Conservation (phyloP, 2,797 vertebrate species). For the Schizopygopsis pylzovi region DNA sequence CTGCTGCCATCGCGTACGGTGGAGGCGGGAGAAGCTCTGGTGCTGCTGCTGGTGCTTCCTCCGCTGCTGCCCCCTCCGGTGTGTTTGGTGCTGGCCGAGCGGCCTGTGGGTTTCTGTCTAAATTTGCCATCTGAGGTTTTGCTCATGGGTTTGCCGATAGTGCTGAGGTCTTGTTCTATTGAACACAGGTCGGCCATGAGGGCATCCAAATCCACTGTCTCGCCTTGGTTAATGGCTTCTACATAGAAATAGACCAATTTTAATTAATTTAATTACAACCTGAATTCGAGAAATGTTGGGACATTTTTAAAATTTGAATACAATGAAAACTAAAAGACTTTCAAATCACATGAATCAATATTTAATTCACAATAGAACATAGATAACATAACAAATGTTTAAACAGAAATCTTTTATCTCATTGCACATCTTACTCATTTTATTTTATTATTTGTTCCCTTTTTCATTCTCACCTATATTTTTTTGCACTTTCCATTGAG, state of each 20-base stretch:
- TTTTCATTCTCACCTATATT: too few species aligned
- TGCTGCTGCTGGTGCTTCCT: constrained; percentile 84
- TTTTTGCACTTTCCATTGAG: too few species aligned
- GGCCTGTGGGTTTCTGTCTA: constrained; percentile 82
- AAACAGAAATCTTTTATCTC: too few species aligned
- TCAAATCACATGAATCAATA: too few species aligned
- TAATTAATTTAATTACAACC: neutral
- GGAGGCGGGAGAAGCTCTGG: constrained; percentile 84
- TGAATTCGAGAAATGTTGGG: too few species aligned
- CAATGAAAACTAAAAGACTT: too few species aligned
- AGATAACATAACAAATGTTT: too few species aligned
- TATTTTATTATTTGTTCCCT: too few species aligned
- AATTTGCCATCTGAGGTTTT: constrained; percentile 73
- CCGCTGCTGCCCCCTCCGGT: constrained; percentile 78
- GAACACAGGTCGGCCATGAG: constrained; percentile 98
- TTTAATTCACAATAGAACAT: too few species aligned
- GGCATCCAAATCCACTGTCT: constrained; percentile 93
- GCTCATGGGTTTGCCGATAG: constrained; percentile 83
- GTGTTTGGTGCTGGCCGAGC: constrained; percentile 76
- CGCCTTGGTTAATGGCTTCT: constrained; percentile 96
- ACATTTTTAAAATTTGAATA: too few species aligned
- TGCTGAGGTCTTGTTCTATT: constrained; percentile 95
- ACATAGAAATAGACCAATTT: constrained; percentile 55
- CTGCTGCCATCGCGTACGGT: constrained; percentile 74
- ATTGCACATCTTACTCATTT: too few species aligned